A percentile compares a stretch with the other conserved stretches of the same genome.
Conservation (phyloP, 2,113 vertebrate genomes). For the Sturnira hondurensis region DNA sequence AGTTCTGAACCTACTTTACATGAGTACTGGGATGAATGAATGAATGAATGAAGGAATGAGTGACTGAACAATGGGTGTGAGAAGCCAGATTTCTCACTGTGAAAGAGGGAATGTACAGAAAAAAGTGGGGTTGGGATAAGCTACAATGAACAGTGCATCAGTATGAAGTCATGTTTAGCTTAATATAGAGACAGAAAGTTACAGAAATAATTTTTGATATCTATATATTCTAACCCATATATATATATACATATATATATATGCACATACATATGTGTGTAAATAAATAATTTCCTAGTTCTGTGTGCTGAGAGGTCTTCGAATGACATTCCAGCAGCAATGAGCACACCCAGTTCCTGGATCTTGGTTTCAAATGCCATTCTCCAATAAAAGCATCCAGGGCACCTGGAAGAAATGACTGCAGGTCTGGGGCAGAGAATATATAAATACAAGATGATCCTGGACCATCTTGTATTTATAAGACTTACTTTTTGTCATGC, state of each 20-base stretch:
- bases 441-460: not conserved
- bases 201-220: not conserved
- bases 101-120: not conserved
- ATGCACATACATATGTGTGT: not conserved
- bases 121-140: fast-evolving
- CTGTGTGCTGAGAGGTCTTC: not conserved
- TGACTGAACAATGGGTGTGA: not conserved
- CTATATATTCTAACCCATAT: not conserved
- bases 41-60: not conserved
- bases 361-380: not conserved
- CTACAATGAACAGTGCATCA: not conserved
- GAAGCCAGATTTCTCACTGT: not conserved
- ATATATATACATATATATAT: too few species aligned
- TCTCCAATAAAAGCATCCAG: not conserved
- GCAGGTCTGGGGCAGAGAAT: not conserved
- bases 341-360: not conserved
- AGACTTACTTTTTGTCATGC: too few species aligned
- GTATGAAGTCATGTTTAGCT: not conserved
- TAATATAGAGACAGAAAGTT: not conserved
- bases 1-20: not conserved
- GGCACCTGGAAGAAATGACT: not conserved
- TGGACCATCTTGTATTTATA: not conserved
- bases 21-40: not conserved
- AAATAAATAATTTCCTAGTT: not conserved
- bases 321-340: not conserved